Base-by-base conservation (phyloP, 2,797 vertebrate genomes). In the Acipenser ruthenus region DNA sequence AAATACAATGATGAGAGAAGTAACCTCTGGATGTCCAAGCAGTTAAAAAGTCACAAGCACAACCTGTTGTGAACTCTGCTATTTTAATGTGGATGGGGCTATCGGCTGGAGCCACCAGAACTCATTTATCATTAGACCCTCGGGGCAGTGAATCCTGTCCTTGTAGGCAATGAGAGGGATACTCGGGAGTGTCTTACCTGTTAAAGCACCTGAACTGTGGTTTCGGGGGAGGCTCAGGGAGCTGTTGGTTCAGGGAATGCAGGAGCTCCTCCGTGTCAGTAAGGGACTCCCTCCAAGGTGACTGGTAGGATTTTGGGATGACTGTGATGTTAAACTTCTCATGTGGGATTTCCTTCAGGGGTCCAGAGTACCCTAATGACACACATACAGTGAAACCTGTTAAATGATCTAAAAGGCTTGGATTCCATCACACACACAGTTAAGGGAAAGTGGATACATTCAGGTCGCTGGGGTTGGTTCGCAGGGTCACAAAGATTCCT, bases 281-380 rank as follows among this genome's bases (percentile, higher is more conserved):
- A 48, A 93, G 63, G 68, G 91, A 88, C 67, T 92, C 84, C 51
- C 78, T 83, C 97, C 96, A 99, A 0, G 97, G 97, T 60, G 92
- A 98, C n/a, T 64, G 80, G 80, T 95, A 99, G 61, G 86, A 91
- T 82, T 90, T 97, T 50, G 96, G 96, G 77, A 94, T 93, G 70
- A 92, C 88, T 0, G 95, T 98, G 73, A 77, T 62, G 13, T 99
- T 99, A 84, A 99, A 99, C 81, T 90, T 98, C 85, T 99, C 97
- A 0, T 74, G 88, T 8, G 95, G 94, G 52, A 97, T 74, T 56
- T 85, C 88, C 71, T 89, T 93, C 70, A 97, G 83, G 1, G 95
- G 95, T 5, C 91, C 84, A 0, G 92, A 83, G 71, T 97, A 98
- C 47, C 96, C 96, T 99, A 37, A 37, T 37, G 37, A 37, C 3